A percentile compares a stretch with the other conserved stretches of the same genome.
phyloP scores from a whole-genome alignment of 1,140 invertebrate species.

The Vanessa tameamea region DNA sequence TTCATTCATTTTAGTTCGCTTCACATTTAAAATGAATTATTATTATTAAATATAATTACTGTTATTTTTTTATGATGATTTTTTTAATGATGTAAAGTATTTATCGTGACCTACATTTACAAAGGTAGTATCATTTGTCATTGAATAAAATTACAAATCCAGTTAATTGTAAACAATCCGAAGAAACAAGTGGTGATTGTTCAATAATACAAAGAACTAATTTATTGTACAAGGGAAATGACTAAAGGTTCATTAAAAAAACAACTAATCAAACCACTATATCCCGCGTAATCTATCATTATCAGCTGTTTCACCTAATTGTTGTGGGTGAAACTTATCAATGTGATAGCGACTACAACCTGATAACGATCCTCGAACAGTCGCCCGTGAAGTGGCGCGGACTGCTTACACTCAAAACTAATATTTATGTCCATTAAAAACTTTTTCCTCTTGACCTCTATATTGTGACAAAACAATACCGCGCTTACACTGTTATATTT shows the following conservation, averaged over 20 bases:
- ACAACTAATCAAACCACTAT: constrained; percentile 10
- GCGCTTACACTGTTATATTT: constrained; percentile 29
- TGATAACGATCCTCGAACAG: constrained; percentile 62
- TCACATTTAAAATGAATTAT: no score
- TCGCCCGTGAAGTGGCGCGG: constrained; percentile 42
- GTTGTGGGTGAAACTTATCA: constrained; percentile 67
- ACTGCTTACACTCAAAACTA: constrained; percentile 24
- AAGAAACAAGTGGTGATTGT: neutral
- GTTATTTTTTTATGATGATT: neutral
- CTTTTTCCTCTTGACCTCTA: constrained; percentile 3
- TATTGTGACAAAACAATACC: constrained; percentile 9
- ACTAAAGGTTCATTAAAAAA: constrained; percentile 9
- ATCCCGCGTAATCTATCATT: constrained; percentile 33
- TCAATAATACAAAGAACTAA: neutral
- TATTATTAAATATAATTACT: no score
- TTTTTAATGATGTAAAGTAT: neutral
- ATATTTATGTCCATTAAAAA: constrained; percentile 32
- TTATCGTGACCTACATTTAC: constrained; percentile 1
- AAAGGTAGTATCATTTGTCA: neutral
- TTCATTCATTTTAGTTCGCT: neutral
- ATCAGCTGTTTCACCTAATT: constrained; percentile 70
- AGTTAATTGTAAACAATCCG: neutral
- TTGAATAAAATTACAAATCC: neutral
- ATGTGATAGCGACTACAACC: constrained; percentile 50
- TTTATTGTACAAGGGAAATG: neutral